These are phyloP conservation scores for Herminia tarsipennalis DNA, from an alignment of 2,888 invertebrate genomes.

Conservation along the genomic window DNA sequence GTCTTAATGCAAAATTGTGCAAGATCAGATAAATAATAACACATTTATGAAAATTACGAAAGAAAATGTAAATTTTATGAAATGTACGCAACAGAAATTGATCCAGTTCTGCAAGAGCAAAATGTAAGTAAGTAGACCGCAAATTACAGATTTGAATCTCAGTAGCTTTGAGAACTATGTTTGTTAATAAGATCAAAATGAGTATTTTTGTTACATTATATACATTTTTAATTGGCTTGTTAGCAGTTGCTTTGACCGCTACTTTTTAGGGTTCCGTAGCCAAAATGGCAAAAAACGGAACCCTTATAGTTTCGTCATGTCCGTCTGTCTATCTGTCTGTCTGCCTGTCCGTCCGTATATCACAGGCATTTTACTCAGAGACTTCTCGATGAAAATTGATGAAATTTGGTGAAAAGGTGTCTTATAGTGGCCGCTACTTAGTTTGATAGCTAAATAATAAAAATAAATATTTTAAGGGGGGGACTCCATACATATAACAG, in stretches of 20 bases:
- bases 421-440: too few species aligned
- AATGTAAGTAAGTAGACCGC: conserved; percentile 23
- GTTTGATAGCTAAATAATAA: too few species aligned
- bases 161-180: conserved; percentile 24
- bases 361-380: too few species aligned
- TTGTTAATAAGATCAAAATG: conserved; percentile 22
- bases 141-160: conserved; percentile 33
- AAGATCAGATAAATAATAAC: conserved; percentile 35
- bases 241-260: conserved; percentile 17
- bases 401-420: too few species aligned
- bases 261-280: too few species aligned
- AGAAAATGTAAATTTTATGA: conserved; percentile 32
- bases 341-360: too few species aligned
- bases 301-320: too few species aligned
- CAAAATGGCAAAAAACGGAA: too few species aligned
- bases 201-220: conserved; percentile 33
- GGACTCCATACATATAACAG: too few species aligned
- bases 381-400: too few species aligned
- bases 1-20: conserved; percentile 38
- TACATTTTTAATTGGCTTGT: conserved; percentile 35
- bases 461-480: too few species aligned
- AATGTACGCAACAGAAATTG: conserved; percentile 25
- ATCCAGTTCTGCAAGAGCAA: conserved; percentile 26
- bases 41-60: conserved; percentile 19
- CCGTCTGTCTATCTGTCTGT: too few species aligned